These are phyloP conservation scores for Umimayanthus kanabou DNA, from an alignment of 92 coral and sea anemone genomes.

Conservation along the genomic window DNA sequence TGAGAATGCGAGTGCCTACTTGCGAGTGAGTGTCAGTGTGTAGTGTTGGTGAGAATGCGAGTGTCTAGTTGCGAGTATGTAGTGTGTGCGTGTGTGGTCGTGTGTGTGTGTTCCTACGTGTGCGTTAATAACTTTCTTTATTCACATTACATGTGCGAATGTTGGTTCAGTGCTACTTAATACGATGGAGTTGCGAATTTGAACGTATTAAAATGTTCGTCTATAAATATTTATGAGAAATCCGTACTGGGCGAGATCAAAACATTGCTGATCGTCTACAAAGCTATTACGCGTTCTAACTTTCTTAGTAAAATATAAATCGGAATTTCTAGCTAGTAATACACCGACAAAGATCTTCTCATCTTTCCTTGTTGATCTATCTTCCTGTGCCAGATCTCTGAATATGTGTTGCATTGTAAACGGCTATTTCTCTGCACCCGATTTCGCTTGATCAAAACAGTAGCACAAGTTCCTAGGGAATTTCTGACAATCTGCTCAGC, in stretches of 20 bases:
- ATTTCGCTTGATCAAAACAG: slow-evolving; percentile 70
- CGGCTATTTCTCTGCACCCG: slow-evolving; percentile 50
- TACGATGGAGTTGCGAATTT: no score
- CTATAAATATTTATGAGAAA: not conserved
- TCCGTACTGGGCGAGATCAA: not conserved
- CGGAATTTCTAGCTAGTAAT: not conserved
- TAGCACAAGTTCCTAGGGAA: slow-evolving; percentile 46
- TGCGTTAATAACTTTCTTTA: not conserved
- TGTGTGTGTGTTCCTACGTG: not conserved
- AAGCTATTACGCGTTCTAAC: not conserved
- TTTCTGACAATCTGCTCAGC: slow-evolving; percentile 60
- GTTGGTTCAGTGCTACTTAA: no score
- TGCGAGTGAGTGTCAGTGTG: not conserved
- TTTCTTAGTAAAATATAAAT: not conserved
- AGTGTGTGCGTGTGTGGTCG: not conserved
- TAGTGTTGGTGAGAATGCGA: not conserved
- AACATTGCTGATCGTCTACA: not conserved
- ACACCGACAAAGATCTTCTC: slow-evolving; percentile 2
- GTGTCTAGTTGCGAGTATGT: not conserved
- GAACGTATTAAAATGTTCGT: no score
- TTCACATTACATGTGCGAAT: no score
- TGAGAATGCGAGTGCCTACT: not conserved
- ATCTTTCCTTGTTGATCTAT: not conserved
- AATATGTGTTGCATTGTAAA: slow-evolving; percentile 39
- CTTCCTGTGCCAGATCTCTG: slow-evolving; percentile 51